Base-by-base conservation (phyloP, 2,888 invertebrate genomes). In the Ochropleura leucogaster region DNA sequence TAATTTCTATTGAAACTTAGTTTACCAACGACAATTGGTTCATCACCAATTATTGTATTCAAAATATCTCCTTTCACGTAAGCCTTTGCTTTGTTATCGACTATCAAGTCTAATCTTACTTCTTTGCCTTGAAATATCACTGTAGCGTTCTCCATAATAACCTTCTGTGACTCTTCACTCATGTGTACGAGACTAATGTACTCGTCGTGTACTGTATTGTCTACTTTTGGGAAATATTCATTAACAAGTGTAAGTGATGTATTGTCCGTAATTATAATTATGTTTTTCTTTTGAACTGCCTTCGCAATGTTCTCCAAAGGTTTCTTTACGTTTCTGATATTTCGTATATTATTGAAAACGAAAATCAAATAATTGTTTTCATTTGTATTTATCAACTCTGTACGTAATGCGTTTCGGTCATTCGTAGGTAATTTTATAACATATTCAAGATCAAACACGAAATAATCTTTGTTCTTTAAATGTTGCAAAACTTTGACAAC, bases 121-220 rank as follows among this genome's bases (percentile, higher is more conserved):
- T 72, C 44, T 40, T 67, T 10, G 4, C 51, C 78, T 60, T 80
- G 78, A 67, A 80, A 82, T n/a, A 55, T 66, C n/a, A 85, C 49
- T 53, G 7, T 46, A 14, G 68, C 60, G 0, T 62, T 67, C 16
- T 65, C 42, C 16, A 78, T 42, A 30, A 85, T 16, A 10, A 47
- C 62, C 8, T 4, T 68, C 20, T 72, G 77, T 6, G 76, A 68
- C n/a, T 72, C 68, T 10, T 51, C 44, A 18, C 7, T 80, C 62
- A 85, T 68, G 14, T 83, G 66, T 1, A 10, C 20, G 1, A 85
- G 69, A 40, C 53, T 67, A 59, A 42, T 68, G 12, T 47, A 62
- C 16, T 68, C 9, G 20, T 79, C 70, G 3, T 30, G 10, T 16
- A 44, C 9, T 9, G 51, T 53, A 0, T 1, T 53, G 8, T 12